phyloP scores from a whole-genome alignment of 2,113 vertebrate species.

The Sinocyclocheilus anshuiensis region DNA sequence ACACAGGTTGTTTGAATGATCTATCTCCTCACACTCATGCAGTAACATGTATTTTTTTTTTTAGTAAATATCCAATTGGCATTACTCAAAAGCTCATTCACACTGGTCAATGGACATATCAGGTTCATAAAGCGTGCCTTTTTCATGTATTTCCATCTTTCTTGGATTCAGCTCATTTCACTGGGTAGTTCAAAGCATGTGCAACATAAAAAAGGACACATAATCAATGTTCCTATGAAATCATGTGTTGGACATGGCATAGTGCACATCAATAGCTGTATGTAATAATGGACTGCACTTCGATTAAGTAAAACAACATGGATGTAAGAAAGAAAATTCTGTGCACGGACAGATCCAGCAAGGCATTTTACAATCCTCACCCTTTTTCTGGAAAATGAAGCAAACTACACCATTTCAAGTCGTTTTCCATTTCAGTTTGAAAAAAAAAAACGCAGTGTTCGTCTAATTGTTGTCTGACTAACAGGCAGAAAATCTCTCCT shows the following conservation, averaged over 20 bases:
- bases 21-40: neutral
- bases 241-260: constrained; percentile 5
- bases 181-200: neutral
- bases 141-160: neutral
- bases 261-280: neutral
- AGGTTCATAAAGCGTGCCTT: neutral
- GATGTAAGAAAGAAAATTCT: neutral
- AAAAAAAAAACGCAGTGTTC: neutral
- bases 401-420: neutral
- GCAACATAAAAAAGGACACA: neutral
- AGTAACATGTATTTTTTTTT: neutral
- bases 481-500: constrained; percentile 1
- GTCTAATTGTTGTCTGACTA: constrained; percentile 30
- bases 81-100: constrained; percentile 3
- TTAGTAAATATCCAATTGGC: constrained; percentile 5
- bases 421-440: neutral
- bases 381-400: neutral
- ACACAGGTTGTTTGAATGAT: neutral
- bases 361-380: neutral
- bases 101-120: constrained; percentile 8
- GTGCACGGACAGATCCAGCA: neutral
- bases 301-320: constrained; percentile 11
- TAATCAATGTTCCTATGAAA: constrained; percentile 10
- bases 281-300: neutral
- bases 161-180: constrained; percentile 30